Percentiles rank a stretch among this genome's conserved stretches.
These are phyloP conservation scores for Solenopsis fugax DNA, from an alignment of 1,140 invertebrate genomes.

Conservation along the genomic window DNA sequence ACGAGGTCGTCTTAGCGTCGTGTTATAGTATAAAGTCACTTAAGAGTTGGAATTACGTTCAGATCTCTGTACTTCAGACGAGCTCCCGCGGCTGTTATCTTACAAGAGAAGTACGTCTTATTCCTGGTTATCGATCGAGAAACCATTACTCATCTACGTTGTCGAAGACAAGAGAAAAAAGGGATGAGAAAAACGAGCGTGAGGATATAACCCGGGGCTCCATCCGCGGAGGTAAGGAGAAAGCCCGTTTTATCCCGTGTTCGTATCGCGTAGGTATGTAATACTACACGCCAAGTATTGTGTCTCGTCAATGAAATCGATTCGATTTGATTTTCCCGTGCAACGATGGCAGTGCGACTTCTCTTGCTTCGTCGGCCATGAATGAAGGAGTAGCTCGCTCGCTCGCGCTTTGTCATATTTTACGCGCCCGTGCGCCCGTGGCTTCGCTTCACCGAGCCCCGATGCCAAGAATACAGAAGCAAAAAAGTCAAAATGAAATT, in stretches of 20 bases:
- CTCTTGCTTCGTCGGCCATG: slow-evolving; percentile 63
- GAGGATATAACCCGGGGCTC: slow-evolving; percentile 45
- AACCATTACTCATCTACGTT: slow-evolving; percentile 61
- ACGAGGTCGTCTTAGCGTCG: slow-evolving; percentile 22
- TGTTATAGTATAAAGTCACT: slow-evolving; percentile 39
- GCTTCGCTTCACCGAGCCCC: slow-evolving; percentile 36
- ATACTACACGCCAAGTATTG: slow-evolving; percentile 33
- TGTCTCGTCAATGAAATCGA: slow-evolving; percentile 66
- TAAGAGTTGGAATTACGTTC: slow-evolving; percentile 55
- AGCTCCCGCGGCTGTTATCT: slow-evolving; percentile 45
- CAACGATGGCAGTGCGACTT: slow-evolving; percentile 45
- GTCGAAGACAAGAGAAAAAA: slow-evolving; percentile 41
- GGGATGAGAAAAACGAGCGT: slow-evolving; percentile 10
- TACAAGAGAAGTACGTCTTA: slow-evolving; percentile 52
- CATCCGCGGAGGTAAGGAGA: slow-evolving; percentile 15
- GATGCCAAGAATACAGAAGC: slow-evolving; percentile 61
- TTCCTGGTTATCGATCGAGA: slow-evolving; percentile 54
- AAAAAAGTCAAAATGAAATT: slow-evolving; percentile 64
- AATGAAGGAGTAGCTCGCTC: slow-evolving; percentile 64
- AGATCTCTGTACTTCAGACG: slow-evolving; percentile 34
- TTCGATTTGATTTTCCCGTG: slow-evolving; percentile 71
- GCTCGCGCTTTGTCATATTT: slow-evolving; percentile 71
- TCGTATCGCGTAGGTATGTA: not conserved
- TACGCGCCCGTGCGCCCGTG: slow-evolving; percentile 57
- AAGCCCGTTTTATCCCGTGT: slow-evolving; percentile 28